Percentiles rank a stretch among this genome's conserved stretches.
phyloP scores from a whole-genome alignment of 2,113 vertebrate genomes.

The Cynopterus brachyotis region DNA sequence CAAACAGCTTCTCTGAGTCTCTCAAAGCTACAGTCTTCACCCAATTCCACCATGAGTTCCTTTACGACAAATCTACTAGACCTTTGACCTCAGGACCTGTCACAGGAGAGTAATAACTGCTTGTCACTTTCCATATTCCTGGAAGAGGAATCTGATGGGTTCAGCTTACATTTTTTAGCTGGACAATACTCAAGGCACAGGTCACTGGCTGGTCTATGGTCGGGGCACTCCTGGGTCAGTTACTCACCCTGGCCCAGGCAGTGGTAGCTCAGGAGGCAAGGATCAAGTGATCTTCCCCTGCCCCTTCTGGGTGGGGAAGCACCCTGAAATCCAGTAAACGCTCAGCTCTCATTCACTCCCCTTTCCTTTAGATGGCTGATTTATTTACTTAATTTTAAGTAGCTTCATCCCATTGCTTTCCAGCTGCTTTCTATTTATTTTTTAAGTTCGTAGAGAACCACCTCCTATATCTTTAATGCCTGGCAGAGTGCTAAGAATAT shows the following conservation, averaged over 20 bases:
- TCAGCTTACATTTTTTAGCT: neutral
- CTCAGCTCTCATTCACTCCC: neutral
- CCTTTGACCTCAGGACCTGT: neutral
- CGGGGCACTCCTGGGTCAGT: neutral
- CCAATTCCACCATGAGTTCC: neutral
- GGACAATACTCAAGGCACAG: neutral
- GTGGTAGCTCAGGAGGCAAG: neutral
- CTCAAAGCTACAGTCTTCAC: neutral
- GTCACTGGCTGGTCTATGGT: neutral
- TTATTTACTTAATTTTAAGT: neutral
- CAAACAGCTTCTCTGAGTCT: neutral
- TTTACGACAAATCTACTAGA: neutral
- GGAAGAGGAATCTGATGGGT: neutral
- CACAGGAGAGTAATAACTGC: neutral
- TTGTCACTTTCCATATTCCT: neutral
- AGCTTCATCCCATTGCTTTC: neutral
- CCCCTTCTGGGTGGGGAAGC: neutral
- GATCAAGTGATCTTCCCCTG: neutral
- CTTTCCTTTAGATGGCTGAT: neutral
- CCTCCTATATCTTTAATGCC: neutral
- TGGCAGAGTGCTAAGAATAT: neutral
- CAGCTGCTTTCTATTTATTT: neutral
- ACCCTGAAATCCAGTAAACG: neutral
- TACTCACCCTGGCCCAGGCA: neutral
- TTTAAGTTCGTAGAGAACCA: neutral